Percentiles rank a stretch among this genome's conserved stretches.
Conservation (phyloP, 2,113 vertebrate genomes). For the Sylvicapra grimmia region DNA sequence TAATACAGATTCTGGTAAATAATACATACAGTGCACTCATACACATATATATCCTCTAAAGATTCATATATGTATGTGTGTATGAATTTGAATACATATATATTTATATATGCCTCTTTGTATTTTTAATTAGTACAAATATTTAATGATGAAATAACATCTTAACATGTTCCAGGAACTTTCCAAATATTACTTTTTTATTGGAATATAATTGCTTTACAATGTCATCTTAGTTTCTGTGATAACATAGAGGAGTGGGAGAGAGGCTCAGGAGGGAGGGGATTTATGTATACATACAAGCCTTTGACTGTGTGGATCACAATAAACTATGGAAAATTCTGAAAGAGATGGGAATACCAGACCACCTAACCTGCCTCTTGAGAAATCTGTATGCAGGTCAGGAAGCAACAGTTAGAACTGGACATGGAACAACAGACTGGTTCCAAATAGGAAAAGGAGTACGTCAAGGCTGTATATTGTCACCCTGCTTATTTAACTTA, state of each 20-base stretch:
- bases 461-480: too few species aligned
- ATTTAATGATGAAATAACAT: background rate
- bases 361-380: too few species aligned
- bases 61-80: background rate
- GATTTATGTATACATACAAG: background rate
- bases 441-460: too few species aligned
- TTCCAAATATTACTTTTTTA: conserved; percentile 24
- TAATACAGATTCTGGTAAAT: background rate
- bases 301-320: too few species aligned
- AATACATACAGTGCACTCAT: background rate
- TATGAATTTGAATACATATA: background rate
- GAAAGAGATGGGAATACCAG: too few species aligned
- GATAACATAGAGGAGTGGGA: background rate
- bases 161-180: background rate
- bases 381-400: too few species aligned
- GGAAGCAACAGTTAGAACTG: too few species aligned
- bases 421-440: too few species aligned
- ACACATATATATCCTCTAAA: background rate
- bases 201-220: background rate
- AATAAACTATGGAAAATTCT: too few species aligned
- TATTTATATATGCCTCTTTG: background rate
- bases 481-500: too few species aligned
- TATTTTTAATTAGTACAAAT: background rate
- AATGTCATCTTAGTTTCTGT: background rate
- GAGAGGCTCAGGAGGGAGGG: background rate